Percentiles rank a stretch among this genome's conserved stretches.
These are phyloP conservation scores for Eledona agricola DNA, from an alignment of 2,888 invertebrate species.

Conservation along the genomic window DNA sequence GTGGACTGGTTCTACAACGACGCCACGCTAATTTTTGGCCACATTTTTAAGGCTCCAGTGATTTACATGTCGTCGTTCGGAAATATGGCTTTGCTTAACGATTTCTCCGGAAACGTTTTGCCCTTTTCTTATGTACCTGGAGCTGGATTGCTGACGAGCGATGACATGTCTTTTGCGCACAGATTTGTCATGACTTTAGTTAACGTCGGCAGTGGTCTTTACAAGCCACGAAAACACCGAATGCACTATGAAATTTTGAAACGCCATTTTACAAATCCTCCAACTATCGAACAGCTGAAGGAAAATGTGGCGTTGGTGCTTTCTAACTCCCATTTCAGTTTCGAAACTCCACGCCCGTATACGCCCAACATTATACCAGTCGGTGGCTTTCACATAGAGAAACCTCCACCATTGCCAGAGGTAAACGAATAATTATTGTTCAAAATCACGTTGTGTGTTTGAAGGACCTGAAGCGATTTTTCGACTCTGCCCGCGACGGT, in stretches of 20 bases:
- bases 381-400: constrained; percentile 52
- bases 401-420: constrained; percentile 40
- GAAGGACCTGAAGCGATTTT: constrained; percentile 39
- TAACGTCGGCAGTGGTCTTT: constrained; percentile 18
- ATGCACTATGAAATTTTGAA: constrained; percentile 40
- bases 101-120: constrained; percentile 52
- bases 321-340: constrained; percentile 50
- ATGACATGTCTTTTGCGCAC: constrained; percentile 55
- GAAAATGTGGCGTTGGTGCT: constrained; percentile 49
- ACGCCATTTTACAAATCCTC: constrained; percentile 48
- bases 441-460: constrained; percentile 6
- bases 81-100: constrained; percentile 46
- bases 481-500: constrained; percentile 48
- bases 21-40: constrained; percentile 53
- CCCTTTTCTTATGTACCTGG: constrained; percentile 56
- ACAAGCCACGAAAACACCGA: constrained; percentile 11
- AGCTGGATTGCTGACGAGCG: constrained; percentile 45
- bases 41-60: constrained; percentile 55
- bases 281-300: constrained; percentile 43
- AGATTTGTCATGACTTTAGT: constrained; percentile 50
- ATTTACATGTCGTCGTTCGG: constrained; percentile 52
- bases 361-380: constrained; percentile 54
- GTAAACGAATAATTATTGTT: constrained; percentile 9
- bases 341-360: constrained; percentile 50
- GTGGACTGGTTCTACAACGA: constrained; percentile 54